These are phyloP conservation scores for Serranus cabrilla DNA, from an alignment of 2,797 vertebrate species.

Conservation along the genomic window DNA sequence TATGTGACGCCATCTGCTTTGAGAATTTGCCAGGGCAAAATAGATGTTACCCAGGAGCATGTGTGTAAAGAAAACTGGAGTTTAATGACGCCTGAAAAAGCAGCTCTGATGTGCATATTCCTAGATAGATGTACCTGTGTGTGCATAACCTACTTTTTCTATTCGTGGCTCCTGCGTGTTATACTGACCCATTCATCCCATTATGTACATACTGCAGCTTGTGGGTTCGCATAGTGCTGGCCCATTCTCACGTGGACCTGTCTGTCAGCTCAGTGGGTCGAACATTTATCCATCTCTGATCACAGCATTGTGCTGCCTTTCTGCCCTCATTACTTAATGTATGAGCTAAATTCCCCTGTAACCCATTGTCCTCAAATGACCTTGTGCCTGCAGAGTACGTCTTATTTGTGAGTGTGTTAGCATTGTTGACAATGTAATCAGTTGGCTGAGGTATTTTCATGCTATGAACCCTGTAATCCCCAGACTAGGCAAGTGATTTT, in stretches of 20 bases:
- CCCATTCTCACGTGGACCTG: constrained; percentile 27
- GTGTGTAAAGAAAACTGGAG: constrained; percentile 33
- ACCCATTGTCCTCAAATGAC: constrained; percentile 52
- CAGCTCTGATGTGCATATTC: constrained; percentile 44
- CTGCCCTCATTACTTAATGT: constrained; percentile 18
- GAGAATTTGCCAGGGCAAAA: constrained; percentile 42
- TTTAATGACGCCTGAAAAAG: constrained; percentile 54
- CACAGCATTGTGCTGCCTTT: constrained; percentile 4
- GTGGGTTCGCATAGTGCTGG: constrained; percentile 22
- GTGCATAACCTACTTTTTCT: constrained; percentile 66
- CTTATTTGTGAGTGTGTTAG: constrained; percentile 9
- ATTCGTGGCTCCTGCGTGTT: constrained; percentile 22
- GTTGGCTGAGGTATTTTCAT: constrained; percentile 31
- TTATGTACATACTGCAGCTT: constrained; percentile 55
- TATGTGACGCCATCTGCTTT: constrained; percentile 59
- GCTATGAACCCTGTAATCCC: constrained; percentile 39
- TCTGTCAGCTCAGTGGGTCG: constrained; percentile 19
- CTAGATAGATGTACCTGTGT: constrained; percentile 44
- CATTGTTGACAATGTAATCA: constrained; percentile 49
- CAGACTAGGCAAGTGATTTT: constrained; percentile 15
- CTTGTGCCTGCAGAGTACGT: constrained; percentile 38
- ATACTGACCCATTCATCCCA: constrained; percentile 55
- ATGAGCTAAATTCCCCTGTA: constrained; percentile 28
- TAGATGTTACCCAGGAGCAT: constrained; percentile 27
- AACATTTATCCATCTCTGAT: constrained; percentile 29